Percentiles rank a stretch among this genome's conserved stretches.
These are phyloP conservation scores for Monomorium pharaonis DNA, from an alignment of 1,140 invertebrate species.

Conservation along the genomic window DNA sequence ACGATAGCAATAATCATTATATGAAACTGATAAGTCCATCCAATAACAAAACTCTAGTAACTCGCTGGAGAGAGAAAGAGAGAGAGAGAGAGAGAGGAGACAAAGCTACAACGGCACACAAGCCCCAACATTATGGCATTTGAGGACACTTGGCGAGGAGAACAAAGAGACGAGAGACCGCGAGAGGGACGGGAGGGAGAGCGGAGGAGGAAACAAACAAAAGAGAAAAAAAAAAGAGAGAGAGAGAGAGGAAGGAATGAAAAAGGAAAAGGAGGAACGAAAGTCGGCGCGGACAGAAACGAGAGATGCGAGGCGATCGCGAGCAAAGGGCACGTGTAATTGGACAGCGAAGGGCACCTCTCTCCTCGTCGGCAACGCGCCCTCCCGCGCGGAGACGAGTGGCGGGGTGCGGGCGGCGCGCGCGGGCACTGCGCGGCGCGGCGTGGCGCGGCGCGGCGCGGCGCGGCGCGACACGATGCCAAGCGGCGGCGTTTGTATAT, in stretches of 20 bases:
- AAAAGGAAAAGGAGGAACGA: background rate
- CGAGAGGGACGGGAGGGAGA: conserved; percentile 12
- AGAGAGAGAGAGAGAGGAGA: background rate
- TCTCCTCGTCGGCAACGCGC: conserved; percentile 38
- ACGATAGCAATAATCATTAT: conserved; percentile 42
- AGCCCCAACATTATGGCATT: background rate
- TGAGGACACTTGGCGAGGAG: background rate
- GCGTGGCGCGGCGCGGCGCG: conserved; percentile 1
- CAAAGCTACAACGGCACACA: background rate
- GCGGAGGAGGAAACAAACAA: background rate
- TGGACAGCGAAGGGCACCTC: conserved; percentile 43
- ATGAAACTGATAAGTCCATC: conserved; percentile 24
- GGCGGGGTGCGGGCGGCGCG: background rate
- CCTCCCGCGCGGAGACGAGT: conserved; percentile 14
- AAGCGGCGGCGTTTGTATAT: background rate
- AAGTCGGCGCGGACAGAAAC: conserved; percentile 24
- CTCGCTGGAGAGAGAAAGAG: background rate
- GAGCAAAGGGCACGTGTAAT: conserved; percentile 49
- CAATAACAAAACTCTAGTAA: conserved; percentile 29
- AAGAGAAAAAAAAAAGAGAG: background rate
- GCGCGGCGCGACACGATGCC: conserved; percentile 50
- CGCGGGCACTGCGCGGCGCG: conserved; percentile 8
- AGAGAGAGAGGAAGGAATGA: background rate
- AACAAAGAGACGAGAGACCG: conserved; percentile 25
- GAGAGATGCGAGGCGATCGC: conserved; percentile 42